Evolutionary conservation across 2,797 vertebrate genomes (phyloP).

Genomic region (Heteromormyrus szaboi): DNA sequence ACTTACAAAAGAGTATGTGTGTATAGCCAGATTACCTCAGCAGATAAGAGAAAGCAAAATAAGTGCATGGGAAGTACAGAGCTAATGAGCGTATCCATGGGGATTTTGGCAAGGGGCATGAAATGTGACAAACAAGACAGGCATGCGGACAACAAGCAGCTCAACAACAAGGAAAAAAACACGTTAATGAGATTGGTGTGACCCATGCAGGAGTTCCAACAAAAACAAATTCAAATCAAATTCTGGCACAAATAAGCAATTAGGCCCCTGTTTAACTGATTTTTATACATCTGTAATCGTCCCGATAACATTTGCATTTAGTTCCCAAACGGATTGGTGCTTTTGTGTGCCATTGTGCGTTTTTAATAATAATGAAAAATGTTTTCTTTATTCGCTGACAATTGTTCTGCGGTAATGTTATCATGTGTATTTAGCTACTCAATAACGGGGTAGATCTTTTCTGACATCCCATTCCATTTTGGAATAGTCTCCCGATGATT

Average conservation of each 20-base stretch:
- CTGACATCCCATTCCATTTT: conserved; percentile 31
- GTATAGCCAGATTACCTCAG: not conserved
- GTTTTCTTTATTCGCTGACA: not conserved
- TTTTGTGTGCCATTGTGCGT: not conserved
- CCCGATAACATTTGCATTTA: not conserved
- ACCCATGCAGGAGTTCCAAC: not conserved
- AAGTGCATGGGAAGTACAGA: not conserved
- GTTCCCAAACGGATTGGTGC: not conserved
- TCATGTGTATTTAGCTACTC: not conserved
- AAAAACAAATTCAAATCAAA: conserved; percentile 8
- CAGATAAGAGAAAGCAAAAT: not conserved
- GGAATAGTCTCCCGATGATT: conserved; percentile 53
- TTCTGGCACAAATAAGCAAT: conserved; percentile 14
- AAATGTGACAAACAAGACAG: conserved; percentile 6
- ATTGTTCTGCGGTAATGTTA: not conserved
- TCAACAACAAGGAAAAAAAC: conserved; percentile 5
- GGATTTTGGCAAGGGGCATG: conserved; percentile 3
- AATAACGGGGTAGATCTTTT: not conserved
- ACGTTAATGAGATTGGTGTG: conserved; percentile 1
- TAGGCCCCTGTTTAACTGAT: conserved; percentile 6
- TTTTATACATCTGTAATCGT: not conserved
- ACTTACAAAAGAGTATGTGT: not conserved
- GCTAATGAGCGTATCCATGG: conserved; percentile 15
- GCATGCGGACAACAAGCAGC: not conserved
- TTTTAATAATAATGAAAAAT: conserved; percentile 6